A percentile compares a stretch with the other conserved stretches of the same genome.
Evolutionary conservation across 2,888 invertebrate genomes (phyloP).

Genomic region (Leptinotarsa haldemani): DNA sequence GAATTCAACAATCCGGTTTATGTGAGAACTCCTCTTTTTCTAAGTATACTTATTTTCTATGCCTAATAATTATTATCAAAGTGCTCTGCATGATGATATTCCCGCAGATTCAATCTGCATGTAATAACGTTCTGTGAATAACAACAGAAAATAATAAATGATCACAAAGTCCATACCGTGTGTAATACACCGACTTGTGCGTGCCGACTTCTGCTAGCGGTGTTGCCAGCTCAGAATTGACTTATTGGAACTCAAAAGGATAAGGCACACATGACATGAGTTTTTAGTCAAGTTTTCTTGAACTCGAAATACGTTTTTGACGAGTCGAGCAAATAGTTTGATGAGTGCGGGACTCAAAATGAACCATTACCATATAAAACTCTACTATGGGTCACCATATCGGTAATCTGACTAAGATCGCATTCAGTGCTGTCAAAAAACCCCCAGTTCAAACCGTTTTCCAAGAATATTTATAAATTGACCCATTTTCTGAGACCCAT

Average conservation of each 20-base stretch:
- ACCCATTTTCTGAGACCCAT: no score
- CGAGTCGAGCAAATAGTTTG: no score
- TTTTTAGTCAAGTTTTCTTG: no score
- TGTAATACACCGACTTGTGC: conserved; percentile 43
- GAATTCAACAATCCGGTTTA: background rate
- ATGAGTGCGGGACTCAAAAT: background rate
- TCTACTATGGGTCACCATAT: background rate
- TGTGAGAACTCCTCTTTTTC: conserved; percentile 4
- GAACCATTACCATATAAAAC: background rate
- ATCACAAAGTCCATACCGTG: conserved; percentile 39
- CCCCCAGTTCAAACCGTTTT: no score
- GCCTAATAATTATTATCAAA: conserved; percentile 30
- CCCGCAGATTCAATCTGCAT: conserved; percentile 38
- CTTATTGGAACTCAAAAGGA: background rate
- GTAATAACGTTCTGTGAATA: conserved; percentile 42
- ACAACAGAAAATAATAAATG: conserved; percentile 41
- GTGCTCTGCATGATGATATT: conserved; percentile 33
- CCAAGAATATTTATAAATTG: no score
- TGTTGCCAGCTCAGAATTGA: conserved; percentile 20
- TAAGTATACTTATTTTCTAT: conserved; percentile 31
- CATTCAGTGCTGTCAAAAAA: no score
- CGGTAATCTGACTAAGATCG: no score
- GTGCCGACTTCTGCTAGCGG: conserved; percentile 30
- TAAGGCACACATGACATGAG: no score
- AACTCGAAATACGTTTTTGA: no score